Conservation (phyloP, 1,140 invertebrate species). For the Apis cerana region DNA sequence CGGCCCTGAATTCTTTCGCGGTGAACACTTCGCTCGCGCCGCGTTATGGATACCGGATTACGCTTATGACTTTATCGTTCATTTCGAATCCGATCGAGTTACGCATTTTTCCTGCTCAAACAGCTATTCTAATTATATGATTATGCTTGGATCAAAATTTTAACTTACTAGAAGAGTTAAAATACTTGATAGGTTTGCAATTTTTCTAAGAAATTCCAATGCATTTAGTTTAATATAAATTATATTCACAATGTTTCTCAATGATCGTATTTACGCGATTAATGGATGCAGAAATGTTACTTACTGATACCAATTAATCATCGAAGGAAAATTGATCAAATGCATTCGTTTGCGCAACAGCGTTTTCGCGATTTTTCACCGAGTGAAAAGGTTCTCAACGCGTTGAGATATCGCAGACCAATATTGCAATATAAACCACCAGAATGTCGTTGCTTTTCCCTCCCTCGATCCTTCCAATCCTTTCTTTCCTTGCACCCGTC, state of each 20-base stretch:
- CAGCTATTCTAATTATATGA: no score
- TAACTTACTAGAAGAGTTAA: no score
- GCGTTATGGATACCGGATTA: background rate
- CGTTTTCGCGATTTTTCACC: background rate
- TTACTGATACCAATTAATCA: no score
- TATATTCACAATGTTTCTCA: no score
- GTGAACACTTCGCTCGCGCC: background rate
- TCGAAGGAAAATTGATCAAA: no score
- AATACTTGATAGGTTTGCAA: no score
- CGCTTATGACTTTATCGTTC: background rate
- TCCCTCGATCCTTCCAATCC: background rate
- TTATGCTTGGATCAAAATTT: no score
- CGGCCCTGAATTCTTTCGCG: constrained; percentile 52
- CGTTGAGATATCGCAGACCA: background rate
- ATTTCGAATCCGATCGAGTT: background rate
- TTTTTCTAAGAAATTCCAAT: no score
- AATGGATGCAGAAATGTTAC: no score
- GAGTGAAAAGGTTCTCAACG: background rate
- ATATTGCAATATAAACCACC: background rate
- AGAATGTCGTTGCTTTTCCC: background rate
- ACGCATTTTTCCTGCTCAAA: no score
- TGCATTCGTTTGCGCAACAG: background rate
- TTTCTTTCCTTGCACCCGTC: background rate
- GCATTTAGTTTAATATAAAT: no score
- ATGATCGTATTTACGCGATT: no score